Base-by-base conservation (phyloP, 2,888 invertebrate species). In the Fissipunctia ypsillon region DNA sequence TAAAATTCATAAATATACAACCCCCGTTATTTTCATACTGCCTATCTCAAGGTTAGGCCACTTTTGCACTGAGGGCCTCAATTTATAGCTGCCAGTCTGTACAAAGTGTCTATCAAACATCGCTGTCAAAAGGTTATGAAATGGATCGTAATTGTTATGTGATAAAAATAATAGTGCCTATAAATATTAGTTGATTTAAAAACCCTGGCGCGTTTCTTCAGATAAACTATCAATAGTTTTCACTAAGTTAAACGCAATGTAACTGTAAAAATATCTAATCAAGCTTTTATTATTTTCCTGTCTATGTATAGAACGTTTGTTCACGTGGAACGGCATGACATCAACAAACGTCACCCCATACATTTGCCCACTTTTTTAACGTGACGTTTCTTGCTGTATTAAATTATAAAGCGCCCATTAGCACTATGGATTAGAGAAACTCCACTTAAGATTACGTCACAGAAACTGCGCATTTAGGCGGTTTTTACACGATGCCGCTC, bases 41-140 rank as follows among this genome's bases (percentile, higher is more conserved):
- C n/a, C n/a, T n/a, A n/a, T n/a, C n/a, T n/a, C n/a, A n/a, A n/a
- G n/a, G n/a, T n/a, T n/a, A n/a, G n/a, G n/a, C n/a, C n/a, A n/a
- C n/a, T n/a, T n/a, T n/a, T n/a, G n/a, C n/a, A n/a, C n/a, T n/a
- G n/a, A n/a, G n/a, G n/a, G n/a, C n/a, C n/a, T n/a, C n/a, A n/a
- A 41, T 54, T 35, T 54, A 54, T 54, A 45, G 22, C 12, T 35
- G 22, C 10, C 12, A 31, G 22, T 35, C 12, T 35, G n/a, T 57
- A 74, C 48, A 45, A 35, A 38, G 61, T 48, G 54, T 61, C 70
- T 54, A 56, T 70, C 73, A 70, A 61, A 54, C 45, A 45, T 56
- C 5, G 45, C 45, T 25, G 28, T 56, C 10, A 63, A 63, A 25
- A 16, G 31, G 16, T 28, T n/a, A 38, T 28, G 10, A 35, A 25